Evolutionary conservation across 1,140 invertebrate genomes (phyloP).

Genomic region (Leptonema lineaticorne): DNA sequence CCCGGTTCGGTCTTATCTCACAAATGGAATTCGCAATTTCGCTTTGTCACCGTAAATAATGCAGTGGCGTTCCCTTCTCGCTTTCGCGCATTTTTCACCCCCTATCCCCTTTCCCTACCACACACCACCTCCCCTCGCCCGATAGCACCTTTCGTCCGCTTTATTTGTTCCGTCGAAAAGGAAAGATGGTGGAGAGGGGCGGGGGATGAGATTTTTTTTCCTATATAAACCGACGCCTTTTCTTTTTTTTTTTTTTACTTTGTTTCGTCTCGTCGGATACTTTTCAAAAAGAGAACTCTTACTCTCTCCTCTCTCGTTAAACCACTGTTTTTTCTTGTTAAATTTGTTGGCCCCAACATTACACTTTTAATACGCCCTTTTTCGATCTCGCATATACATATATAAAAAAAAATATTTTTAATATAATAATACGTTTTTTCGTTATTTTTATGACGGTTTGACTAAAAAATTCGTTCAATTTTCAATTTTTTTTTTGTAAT

Average conservation of each 20-base stretch:
- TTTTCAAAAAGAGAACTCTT: not conserved
- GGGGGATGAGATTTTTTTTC: too few species aligned
- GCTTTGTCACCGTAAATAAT: slow-evolving; percentile 42
- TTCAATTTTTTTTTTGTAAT: too few species aligned
- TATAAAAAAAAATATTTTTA: too few species aligned
- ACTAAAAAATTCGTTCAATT: too few species aligned
- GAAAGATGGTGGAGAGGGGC: too few species aligned
- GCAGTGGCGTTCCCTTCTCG: slow-evolving; percentile 28
- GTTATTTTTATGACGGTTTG: too few species aligned
- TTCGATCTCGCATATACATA: not conserved
- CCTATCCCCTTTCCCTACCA: not conserved
- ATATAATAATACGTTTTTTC: too few species aligned
- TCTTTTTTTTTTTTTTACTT: not conserved
- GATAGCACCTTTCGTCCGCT: too few species aligned
- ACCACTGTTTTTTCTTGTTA: slow-evolving; percentile 24
- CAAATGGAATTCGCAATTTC: slow-evolving; percentile 42
- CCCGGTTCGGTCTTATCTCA: slow-evolving; percentile 34
- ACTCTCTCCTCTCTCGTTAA: slow-evolving; percentile 11
- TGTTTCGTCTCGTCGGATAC: not conserved
- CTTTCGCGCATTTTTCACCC: not conserved
- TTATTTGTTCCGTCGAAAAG: too few species aligned
- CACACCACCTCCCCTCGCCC: not conserved
- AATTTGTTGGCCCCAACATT: slow-evolving; percentile 23
- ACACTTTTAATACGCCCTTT: not conserved
- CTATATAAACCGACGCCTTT: too few species aligned